Evolutionary conservation across 2,888 invertebrate species (phyloP).

Genomic region (Orchestes rusci): DNA sequence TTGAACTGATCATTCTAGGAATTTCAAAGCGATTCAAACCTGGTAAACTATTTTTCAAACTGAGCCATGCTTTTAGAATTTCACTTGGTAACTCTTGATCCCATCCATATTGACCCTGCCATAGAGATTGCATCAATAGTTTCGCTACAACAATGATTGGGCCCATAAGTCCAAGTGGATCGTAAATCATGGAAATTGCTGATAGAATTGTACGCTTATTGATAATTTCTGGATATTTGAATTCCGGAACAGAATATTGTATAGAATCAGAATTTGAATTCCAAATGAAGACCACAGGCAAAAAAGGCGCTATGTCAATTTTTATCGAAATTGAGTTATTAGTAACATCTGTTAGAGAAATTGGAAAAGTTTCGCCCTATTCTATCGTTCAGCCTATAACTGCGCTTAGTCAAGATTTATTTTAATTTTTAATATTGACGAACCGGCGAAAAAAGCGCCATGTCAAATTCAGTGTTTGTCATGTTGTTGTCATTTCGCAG

Average conservation of each 20-base stretch:
- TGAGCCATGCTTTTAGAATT: neutral
- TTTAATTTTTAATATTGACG: neutral
- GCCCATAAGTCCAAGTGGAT: neutral
- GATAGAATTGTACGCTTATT: too few relatives aligned
- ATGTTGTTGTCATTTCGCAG: too few relatives aligned
- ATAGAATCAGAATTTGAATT: too few relatives aligned
- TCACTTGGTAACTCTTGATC: neutral
- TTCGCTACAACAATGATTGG: neutral
- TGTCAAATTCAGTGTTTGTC: constrained; percentile 3
- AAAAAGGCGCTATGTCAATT: constrained; percentile 7
- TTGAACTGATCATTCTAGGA: neutral
- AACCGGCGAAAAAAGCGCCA: constrained; percentile 1
- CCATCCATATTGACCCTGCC: too few relatives aligned
- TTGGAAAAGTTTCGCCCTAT: neutral
- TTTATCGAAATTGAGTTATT: constrained; percentile 6
- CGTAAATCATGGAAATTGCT: too few relatives aligned
- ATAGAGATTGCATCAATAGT: neutral
- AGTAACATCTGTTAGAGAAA: constrained; percentile 2
- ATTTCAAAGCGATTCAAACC: too few relatives aligned
- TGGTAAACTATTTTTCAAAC: too few relatives aligned
- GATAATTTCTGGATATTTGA: too few relatives aligned
- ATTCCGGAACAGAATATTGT: too few relatives aligned
- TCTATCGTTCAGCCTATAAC: neutral
- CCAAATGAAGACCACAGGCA: constrained; percentile 8
- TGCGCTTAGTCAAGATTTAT: neutral